These are phyloP conservation scores for Mionectes olivaceus DNA, from an alignment of 2,797 vertebrate genomes.

Conservation along the genomic window DNA sequence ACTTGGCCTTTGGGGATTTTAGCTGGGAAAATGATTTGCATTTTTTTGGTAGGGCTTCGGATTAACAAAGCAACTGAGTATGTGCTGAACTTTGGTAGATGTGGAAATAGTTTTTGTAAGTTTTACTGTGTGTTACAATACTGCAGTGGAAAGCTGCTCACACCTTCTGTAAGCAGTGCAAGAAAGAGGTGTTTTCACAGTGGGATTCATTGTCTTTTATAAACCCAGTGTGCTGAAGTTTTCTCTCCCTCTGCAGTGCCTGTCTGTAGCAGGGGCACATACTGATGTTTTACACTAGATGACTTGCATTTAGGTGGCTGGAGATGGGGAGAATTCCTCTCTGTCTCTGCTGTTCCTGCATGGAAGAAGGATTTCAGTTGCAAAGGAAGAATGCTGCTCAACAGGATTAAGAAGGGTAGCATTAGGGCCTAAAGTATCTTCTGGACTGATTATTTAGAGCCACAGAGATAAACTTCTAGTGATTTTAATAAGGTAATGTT, in stretches of 20 bases:
- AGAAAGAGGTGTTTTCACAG: background rate
- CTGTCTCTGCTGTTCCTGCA: background rate
- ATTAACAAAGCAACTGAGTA: background rate
- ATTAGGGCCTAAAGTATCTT: background rate
- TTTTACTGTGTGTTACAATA: background rate
- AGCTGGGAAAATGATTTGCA: slow-evolving; percentile 2
- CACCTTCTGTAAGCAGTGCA: background rate
- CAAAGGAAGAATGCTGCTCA: background rate
- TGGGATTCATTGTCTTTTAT: background rate
- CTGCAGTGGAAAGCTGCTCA: background rate
- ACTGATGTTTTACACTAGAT: background rate
- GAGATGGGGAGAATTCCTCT: background rate
- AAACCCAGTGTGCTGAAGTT: background rate
- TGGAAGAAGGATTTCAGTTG: background rate
- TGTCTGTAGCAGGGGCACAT: background rate
- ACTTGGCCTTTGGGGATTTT: background rate
- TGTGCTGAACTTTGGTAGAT: background rate
- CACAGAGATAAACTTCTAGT: background rate
- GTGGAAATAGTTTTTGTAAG: background rate
- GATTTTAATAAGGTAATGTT: background rate
- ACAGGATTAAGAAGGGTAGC: background rate
- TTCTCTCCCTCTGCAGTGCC: background rate
- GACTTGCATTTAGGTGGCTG: background rate
- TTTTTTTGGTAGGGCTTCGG: background rate
- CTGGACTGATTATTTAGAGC: slow-evolving; percentile 9